Evolutionary conservation across 1,140 invertebrate species (phyloP), one percentile per base, ranked within the genome.

Genomic region (Centruroides sculpturatus): DNA sequence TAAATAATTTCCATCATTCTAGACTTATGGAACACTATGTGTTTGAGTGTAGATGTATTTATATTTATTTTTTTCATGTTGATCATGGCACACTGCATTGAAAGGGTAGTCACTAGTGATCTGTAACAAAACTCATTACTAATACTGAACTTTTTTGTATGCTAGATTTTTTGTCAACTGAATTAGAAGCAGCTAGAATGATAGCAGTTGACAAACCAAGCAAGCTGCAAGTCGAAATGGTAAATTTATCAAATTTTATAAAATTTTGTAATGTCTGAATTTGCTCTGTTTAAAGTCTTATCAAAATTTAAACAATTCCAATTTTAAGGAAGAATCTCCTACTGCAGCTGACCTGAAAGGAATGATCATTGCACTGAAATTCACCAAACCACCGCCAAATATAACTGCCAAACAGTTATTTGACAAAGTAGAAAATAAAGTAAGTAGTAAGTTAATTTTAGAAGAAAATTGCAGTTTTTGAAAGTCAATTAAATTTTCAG

Each of bases 351-450:
- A 85, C 69, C 72, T 96, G 62, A 85, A 85, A 70, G 78, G 83
- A 52, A 84, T 93, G 67, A 69, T 91, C 9, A 82, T 85, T 61
- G 79, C 82, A 23, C 75, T 96, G 12, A 82, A 85, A 54, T 84
- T 93, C 71, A 83, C 85, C 41, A 92, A 91, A 71, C 87, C 92
- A 55, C 90, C 91, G 9, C 79, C 84, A 9, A 84, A 87, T 70
- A 86, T 95, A 51, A 83, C 83, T 10, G 66, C 84, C 1, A 80
- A 82, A 56, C 75, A 83, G 68, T 72, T 96, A 4, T 94, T 93
- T 71, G 78, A 80, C 48, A 92, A 87, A 77, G 66, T 95, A 1
- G 79, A 82, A 60, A 75, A 76, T 1, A 89, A 87, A 71, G 76
- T 81, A 65, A 67, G 58, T 62, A 5, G 11, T 23, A n/a, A 12